Percentiles rank a stretch among this genome's conserved stretches.
phyloP scores from a whole-genome alignment of 2,113 vertebrate species.

The Oryzias curvinotus region DNA sequence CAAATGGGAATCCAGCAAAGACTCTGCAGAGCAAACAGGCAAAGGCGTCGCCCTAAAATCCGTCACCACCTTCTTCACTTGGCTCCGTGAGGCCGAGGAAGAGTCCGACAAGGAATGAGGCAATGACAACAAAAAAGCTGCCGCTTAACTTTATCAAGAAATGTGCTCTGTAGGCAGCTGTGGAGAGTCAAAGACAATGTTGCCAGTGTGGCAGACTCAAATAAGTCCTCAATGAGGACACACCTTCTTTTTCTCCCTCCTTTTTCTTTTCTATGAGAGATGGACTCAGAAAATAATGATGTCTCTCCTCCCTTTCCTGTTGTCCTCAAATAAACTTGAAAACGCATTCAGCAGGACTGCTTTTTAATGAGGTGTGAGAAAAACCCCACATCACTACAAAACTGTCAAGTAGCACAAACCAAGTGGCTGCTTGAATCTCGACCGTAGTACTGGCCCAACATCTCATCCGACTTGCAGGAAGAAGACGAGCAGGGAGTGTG shows the following conservation, averaged over 20 bases:
- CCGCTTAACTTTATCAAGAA: constrained; percentile 28
- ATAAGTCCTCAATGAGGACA: constrained; percentile 74
- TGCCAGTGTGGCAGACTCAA: constrained; percentile 68
- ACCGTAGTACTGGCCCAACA: constrained; percentile 51
- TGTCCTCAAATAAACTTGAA: constrained; percentile 70
- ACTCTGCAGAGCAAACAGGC: constrained; percentile 88
- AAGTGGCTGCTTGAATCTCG: constrained; percentile 72
- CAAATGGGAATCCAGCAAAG: constrained; percentile 98
- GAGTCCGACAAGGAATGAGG: constrained; percentile 93
- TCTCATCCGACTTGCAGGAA: constrained; percentile 43
- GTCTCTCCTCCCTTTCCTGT: constrained; percentile 58
- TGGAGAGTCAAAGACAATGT: constrained; percentile 46
- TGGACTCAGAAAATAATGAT: constrained; percentile 73
- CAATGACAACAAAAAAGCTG: constrained; percentile 19
- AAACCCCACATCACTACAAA: constrained; percentile 61
- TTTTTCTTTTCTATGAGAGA: constrained; percentile 54
- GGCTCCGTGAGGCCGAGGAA: constrained; percentile 92
- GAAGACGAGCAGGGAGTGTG: constrained; percentile 32
- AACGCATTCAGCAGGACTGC: constrained; percentile 67
- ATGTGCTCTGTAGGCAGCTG: constrained; percentile 41
- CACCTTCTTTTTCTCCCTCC: constrained; percentile 48
- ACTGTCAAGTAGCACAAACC: constrained; percentile 55
- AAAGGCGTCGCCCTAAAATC: constrained; percentile 98
- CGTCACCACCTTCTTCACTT: constrained; percentile 94
- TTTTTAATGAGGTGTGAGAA: constrained; percentile 64